Evolutionary conservation across 2,888 invertebrate genomes (phyloP), one percentile per base, ranked within the genome.

Genomic region (Panopea generosa): DNA sequence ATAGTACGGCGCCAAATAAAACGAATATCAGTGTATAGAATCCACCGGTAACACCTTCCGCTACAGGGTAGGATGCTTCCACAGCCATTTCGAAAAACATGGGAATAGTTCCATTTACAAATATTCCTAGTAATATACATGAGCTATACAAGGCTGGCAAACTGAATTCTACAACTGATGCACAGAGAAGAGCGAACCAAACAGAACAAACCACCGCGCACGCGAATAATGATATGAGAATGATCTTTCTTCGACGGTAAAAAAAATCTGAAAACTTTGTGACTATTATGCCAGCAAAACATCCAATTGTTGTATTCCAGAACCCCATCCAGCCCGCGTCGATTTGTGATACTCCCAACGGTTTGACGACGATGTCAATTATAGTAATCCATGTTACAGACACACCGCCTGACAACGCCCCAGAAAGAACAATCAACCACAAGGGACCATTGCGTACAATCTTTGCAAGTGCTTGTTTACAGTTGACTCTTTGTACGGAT

Each of bases 401-500:
- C 0, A 78, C n/a, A 18, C 70, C 78, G n/a, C 52, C 22, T 16
- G 70, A 70, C 2, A 78, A 18, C 0, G 66, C 56, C 7, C 69
- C 73, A 0, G 78, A 66, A 2, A 70, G 14, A 3, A 50, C 57
- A 2, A 74, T 50, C 22, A 74, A n/a, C 78, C 73, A 78, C n/a
- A 78, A 40, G 0, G 69, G 38, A 3, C 70, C 61, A 38, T 78
- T 78, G 1, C 43, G 49, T 2, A 78, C 4, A 6, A 73, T 47
- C 14, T 24, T 24, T n/a, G 22, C 7, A 14, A 74, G 9, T 7
- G 69, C 88, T 9, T 57, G 55, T 45, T 72, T 70, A 69, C 86
- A 89, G 33, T 86, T 66, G 29, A 83, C 75, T 20, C 89, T 61
- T 20, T 81, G 68, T 4, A 86, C 45, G 2, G 86, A 74, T 1